Evolutionary conservation across 2,888 invertebrate genomes (phyloP), one percentile per base, ranked within the genome.

Genomic region (Hedychridium roseum): DNA sequence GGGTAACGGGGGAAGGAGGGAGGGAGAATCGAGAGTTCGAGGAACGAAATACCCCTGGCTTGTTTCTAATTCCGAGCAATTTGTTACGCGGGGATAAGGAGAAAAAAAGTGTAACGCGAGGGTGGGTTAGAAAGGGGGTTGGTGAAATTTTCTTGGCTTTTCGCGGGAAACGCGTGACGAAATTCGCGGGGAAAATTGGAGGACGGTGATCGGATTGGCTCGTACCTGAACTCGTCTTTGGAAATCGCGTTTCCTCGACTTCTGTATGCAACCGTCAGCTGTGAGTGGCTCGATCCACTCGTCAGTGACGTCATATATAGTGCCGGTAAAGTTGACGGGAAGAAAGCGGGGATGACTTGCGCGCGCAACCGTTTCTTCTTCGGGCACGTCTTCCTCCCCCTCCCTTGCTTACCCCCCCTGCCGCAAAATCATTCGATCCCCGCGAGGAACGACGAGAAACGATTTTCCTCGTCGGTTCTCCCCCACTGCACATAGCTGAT

Each of bases 261-360:
- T 66, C 66, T 64, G 68, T 64, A 66, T 67, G 65, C 64, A 67
- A 65, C 50, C 60, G 63, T 71, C 71, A 69, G 66, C 66, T 69
- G n/a, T n/a, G 61, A 71, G 70, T 71, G 68, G 59, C 58, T 59
- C 71, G 71, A 74, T 69, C 70, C 72, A 72, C 64, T 70, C 64
- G 5, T 31, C 47, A 57, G 68, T 76, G 75, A 75, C 74, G 74
- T 77, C 75, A 76, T 73, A 71, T 76, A 76, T 77, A 77, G 61
- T 45, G 63, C 39, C 60, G 55, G 53, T 59, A 64, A 59, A 54
- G 12, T 61, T 57, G 64, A 64, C 57, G 63, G 64, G 56, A 64
- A 66, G 69, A 60, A 66, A 67, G 63, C 62, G 67, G 65, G 70
- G 64, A 62, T n/a, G 60, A 47, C n/a, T n/a, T 75, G 76, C 77